Conservation (phyloP, 2,113 vertebrate genomes). For the Dasypus novemcinctus region DNA sequence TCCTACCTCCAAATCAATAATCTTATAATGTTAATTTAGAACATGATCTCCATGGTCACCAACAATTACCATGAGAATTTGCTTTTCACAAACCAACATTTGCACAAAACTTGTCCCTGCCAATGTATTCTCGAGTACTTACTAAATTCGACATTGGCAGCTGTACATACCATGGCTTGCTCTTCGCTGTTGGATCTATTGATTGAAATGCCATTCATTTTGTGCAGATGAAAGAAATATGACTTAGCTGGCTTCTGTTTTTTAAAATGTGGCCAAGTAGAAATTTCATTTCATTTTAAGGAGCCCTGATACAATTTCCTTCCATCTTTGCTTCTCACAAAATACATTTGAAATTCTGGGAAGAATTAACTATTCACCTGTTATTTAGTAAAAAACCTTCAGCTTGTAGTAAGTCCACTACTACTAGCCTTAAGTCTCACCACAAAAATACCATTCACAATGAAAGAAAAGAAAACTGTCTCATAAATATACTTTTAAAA, state of each 20-base stretch:
- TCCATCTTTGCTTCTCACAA: constrained; percentile 53
- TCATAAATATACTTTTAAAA: constrained; percentile 32
- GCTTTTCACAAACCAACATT: constrained; percentile 74
- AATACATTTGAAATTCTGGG: constrained; percentile 58
- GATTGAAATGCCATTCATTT: constrained; percentile 80
- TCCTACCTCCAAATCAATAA: constrained; percentile 75
- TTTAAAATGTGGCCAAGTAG: constrained; percentile 79
- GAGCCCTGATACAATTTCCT: constrained; percentile 63
- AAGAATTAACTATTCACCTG: constrained; percentile 54
- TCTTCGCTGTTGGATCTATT: constrained; percentile 76
- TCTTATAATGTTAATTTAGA: constrained; percentile 69
- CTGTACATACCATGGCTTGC: constrained; percentile 31
- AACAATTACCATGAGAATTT: constrained; percentile 68
- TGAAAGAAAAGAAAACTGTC: constrained; percentile 24
- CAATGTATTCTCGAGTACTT: constrained; percentile 65
- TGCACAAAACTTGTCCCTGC: constrained; percentile 61
- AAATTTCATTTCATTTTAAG: constrained; percentile 78
- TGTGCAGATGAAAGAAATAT: constrained; percentile 76
- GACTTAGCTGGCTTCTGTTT: constrained; percentile 70
- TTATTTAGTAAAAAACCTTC: constrained; percentile 9
- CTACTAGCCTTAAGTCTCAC: constrained; percentile 49
- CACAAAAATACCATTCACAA: constrained; percentile 14
- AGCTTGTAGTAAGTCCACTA: constrained; percentile 51
- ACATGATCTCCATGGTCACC: constrained; percentile 75
- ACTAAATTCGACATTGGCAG: constrained; percentile 74